Evolutionary conservation across 2,888 invertebrate species (phyloP).

Genomic region (Athetis lepigone): DNA sequence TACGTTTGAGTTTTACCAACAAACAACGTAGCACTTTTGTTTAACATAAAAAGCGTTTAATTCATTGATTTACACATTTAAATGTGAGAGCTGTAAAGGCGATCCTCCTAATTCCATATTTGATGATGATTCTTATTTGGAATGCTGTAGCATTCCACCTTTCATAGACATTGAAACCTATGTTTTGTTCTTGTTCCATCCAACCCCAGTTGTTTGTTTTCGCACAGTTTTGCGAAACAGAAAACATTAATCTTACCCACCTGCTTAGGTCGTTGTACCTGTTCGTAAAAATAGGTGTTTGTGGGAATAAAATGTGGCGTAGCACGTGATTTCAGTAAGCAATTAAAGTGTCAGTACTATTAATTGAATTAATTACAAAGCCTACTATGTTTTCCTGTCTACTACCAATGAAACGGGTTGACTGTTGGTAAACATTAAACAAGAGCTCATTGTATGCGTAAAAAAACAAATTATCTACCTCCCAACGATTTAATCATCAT

Average conservation of each 20-base stretch:
- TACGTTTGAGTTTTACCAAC: not conserved
- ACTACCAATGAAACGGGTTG: slow-evolving; percentile 48
- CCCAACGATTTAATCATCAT: slow-evolving; percentile 47
- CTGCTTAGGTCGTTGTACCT: slow-evolving; percentile 12
- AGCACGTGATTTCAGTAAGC: slow-evolving; percentile 6
- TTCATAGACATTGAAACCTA: not conserved
- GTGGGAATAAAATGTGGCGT: slow-evolving; percentile 9
- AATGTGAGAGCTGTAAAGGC: not conserved
- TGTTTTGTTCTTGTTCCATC: slow-evolving; percentile 10
- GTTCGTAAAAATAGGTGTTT: slow-evolving; percentile 1
- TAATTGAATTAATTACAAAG: slow-evolving; percentile 45
- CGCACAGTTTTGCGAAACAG: slow-evolving; percentile 16
- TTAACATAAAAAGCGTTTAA: not conserved
- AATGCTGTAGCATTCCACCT: not conserved
- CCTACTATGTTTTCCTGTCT: too few species aligned
- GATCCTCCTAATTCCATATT: slow-evolving; percentile 11
- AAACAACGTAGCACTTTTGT: not conserved
- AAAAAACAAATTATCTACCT: slow-evolving; percentile 35
- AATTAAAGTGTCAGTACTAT: slow-evolving; percentile 14
- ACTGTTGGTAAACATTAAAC: too few species aligned
- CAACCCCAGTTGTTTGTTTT: slow-evolving; percentile 21
- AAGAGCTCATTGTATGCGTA: slow-evolving; percentile 36
- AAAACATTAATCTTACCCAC: slow-evolving; percentile 11
- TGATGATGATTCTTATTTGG: slow-evolving; percentile 2
- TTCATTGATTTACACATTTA: too few species aligned